Evolutionary conservation across 2,797 vertebrate genomes (phyloP).

Genomic region (Chlorospingus flavigularis): DNA sequence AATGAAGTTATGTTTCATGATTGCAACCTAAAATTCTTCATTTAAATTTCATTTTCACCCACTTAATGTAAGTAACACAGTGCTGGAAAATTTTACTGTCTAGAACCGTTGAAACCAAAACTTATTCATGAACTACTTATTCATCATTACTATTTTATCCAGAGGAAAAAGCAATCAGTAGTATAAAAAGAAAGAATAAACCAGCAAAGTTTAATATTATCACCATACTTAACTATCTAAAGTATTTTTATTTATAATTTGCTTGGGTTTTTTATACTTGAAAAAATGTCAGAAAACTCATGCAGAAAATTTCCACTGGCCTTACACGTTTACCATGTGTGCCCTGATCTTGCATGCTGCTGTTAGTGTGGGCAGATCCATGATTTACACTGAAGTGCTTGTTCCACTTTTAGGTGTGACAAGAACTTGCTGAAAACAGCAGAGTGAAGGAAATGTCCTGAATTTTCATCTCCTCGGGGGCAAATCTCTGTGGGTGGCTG

Average conservation of each 20-base stretch:
- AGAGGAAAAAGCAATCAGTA: background rate
- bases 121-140: background rate
- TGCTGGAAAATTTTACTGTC: rapidly evolving
- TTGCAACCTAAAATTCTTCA: background rate
- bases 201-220: background rate
- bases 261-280: background rate
- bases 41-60: background rate
- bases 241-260: background rate
- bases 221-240: background rate
- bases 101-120: background rate
- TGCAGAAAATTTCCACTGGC: background rate
- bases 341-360: background rate
- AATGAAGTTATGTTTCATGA: background rate
- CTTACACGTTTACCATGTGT: background rate
- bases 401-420: background rate
- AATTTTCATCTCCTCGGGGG: slow-evolving; percentile 4
- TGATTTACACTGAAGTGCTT: background rate
- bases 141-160: background rate
- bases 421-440: background rate
- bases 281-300: background rate
- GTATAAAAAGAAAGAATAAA: background rate
- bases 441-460: background rate
- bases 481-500: background rate
- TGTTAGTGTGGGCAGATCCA: background rate
- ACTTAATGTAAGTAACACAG: background rate